phyloP scores from a whole-genome alignment of 2,113 vertebrate species.

The Oryzias celebensis region DNA sequence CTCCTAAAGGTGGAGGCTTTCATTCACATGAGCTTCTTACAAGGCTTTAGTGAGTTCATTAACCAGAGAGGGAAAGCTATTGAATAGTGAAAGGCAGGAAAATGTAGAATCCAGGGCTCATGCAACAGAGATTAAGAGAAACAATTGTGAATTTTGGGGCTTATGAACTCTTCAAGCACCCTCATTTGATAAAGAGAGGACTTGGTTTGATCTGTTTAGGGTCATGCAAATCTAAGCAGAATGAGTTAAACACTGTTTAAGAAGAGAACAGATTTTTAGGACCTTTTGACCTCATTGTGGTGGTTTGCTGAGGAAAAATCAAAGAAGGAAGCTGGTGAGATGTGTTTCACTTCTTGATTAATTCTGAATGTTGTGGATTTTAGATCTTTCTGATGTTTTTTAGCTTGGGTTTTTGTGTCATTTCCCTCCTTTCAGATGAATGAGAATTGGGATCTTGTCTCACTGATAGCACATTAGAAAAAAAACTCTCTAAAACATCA shows the following conservation, averaged over 20 bases:
- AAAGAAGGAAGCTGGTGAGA: not conserved
- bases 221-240: not conserved
- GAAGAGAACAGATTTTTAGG: not conserved
- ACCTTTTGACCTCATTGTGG: not conserved
- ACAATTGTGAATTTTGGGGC: not conserved
- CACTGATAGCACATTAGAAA: too few species aligned
- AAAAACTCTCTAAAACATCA: too few species aligned
- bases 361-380: too few species aligned
- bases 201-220: constrained; percentile 3
- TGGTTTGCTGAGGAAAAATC: not conserved
- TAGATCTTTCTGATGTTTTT: too few species aligned
- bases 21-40: constrained; percentile 9
- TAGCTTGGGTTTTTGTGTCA: too few species aligned
- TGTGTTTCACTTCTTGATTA: too few species aligned
- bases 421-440: too few species aligned
- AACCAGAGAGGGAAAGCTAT: constrained; percentile 36
- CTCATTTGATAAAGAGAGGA: constrained; percentile 2
- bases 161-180: not conserved
- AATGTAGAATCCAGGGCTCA: constrained; percentile 28
- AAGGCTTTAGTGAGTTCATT: constrained; percentile 43
- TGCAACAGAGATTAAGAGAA: constrained; percentile 3
- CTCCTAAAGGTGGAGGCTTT: constrained; percentile 10
- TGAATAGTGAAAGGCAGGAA: constrained; percentile 38
- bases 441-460: too few species aligned
- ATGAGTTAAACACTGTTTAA: not conserved